Evolutionary conservation across 2,888 invertebrate genomes (phyloP).

Genomic region (Amorpha juglandis): DNA sequence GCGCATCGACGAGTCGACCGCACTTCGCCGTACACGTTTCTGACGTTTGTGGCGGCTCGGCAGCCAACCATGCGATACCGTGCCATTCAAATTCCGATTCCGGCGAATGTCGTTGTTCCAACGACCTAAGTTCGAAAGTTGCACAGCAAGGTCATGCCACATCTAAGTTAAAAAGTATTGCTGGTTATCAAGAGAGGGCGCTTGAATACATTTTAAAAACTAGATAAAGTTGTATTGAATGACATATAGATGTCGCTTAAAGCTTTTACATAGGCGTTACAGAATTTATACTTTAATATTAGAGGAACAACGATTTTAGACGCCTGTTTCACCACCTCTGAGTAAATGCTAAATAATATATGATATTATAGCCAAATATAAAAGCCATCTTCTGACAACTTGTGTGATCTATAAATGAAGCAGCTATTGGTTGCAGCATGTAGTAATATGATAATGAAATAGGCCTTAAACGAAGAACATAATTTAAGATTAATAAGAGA

Average conservation of each 20-base stretch:
- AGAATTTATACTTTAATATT: too few species aligned
- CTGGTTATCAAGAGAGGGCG: slow-evolving; percentile 53
- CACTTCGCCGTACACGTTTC: slow-evolving; percentile 84
- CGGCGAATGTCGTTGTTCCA: slow-evolving; percentile 68
- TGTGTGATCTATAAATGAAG: too few species aligned
- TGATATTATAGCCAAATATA: too few species aligned
- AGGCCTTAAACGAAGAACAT: too few species aligned
- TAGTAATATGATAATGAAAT: too few species aligned
- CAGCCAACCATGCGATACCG: slow-evolving; percentile 47
- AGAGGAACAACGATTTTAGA: too few species aligned
- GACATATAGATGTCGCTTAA: slow-evolving; percentile 25
- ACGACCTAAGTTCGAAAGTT: slow-evolving; percentile 77
- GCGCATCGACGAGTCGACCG: slow-evolving; percentile 83
- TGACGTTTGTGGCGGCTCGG: slow-evolving; percentile 54
- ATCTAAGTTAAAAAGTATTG: slow-evolving; percentile 53
- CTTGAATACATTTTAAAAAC: slow-evolving; percentile 29
- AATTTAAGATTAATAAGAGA: too few species aligned
- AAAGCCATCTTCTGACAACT: too few species aligned
- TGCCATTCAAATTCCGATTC: slow-evolving; percentile 73
- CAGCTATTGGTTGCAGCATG: too few species aligned
- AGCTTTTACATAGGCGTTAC: background rate
- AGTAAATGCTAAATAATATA: too few species aligned
- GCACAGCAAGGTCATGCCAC: slow-evolving; percentile 67
- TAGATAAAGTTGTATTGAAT: slow-evolving; percentile 1
- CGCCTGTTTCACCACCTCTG: too few species aligned